Evolutionary conservation across 2,888 invertebrate genomes (phyloP).

Genomic region (Baronia brevicornis): DNA sequence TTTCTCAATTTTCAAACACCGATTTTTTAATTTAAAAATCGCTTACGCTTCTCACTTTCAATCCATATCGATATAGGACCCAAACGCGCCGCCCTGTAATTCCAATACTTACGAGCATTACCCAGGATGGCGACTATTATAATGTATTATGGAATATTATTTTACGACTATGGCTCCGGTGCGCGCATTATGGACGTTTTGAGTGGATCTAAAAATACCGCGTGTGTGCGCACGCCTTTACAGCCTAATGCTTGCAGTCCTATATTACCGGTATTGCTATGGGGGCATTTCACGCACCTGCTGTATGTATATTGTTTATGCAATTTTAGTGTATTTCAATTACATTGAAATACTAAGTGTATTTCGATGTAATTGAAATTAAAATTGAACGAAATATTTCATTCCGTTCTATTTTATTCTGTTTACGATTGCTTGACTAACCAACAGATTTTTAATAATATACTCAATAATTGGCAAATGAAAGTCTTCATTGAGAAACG

Average conservation of each 20-base stretch:
- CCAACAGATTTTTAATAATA: too few relatives aligned
- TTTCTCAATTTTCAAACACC: too few relatives aligned
- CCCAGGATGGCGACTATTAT: constrained; percentile 70
- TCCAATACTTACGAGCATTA: constrained; percentile 73
- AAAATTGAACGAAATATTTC: too few relatives aligned
- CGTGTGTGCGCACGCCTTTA: constrained; percentile 41
- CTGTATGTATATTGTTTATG: neutral
- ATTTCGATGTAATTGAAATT: too few relatives aligned
- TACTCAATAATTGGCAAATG: too few relatives aligned
- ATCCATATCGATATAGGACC: constrained; percentile 42
- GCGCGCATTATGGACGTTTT: constrained; percentile 55
- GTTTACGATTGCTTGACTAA: too few relatives aligned
- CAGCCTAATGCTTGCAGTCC: constrained; percentile 21
- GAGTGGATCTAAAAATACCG: constrained; percentile 58
- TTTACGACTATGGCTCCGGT: constrained; percentile 55
- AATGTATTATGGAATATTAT: constrained; percentile 75
- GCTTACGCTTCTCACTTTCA: constrained; percentile 25
- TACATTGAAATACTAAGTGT: too few relatives aligned
- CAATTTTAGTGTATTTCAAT: neutral
- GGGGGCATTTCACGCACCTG: too few relatives aligned
- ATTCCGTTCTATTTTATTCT: too few relatives aligned
- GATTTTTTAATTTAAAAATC: constrained; percentile 11
- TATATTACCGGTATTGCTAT: constrained; percentile 21
- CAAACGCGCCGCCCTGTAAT: constrained; percentile 69
- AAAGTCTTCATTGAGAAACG: too few relatives aligned